phyloP scores from a whole-genome alignment of 2,113 vertebrate genomes.

The Ptyas mucosa region DNA sequence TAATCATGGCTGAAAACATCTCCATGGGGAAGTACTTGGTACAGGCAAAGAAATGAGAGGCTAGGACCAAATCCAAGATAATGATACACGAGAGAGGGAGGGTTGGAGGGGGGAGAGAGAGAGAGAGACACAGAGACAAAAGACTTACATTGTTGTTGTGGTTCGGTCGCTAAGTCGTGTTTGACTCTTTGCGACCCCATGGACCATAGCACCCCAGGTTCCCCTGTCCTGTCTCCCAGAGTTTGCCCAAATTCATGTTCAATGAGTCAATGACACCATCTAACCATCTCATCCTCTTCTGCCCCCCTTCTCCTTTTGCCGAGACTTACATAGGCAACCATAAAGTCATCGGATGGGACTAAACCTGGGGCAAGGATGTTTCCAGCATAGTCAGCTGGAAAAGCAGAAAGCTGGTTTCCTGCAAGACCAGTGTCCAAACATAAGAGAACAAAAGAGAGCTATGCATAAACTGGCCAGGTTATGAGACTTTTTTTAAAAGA shows the following conservation, averaged over 20 bases:
- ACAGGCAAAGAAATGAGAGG: background rate
- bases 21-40: background rate
- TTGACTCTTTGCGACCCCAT: background rate
- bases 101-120: too few relatives aligned
- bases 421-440: background rate
- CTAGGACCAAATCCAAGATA: background rate
- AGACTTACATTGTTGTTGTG: background rate
- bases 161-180: background rate
- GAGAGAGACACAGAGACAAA: background rate
- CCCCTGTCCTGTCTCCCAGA: background rate
- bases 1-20: background rate
- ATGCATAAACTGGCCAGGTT: background rate
- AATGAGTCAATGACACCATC: background rate
- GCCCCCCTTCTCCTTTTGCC: background rate
- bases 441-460: background rate
- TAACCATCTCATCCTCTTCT: background rate
- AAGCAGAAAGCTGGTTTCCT: background rate
- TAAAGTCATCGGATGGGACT: background rate
- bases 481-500: background rate
- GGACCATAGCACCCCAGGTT: background rate
- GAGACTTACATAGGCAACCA: background rate
- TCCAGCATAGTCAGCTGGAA: background rate
- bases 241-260: background rate
- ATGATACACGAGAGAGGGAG: too few relatives aligned
- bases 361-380: background rate